A percentile compares a stretch with the other conserved stretches of the same genome.
Evolutionary conservation across 2,113 vertebrate genomes (phyloP).

Genomic region (Nannospalax galili): DNA sequence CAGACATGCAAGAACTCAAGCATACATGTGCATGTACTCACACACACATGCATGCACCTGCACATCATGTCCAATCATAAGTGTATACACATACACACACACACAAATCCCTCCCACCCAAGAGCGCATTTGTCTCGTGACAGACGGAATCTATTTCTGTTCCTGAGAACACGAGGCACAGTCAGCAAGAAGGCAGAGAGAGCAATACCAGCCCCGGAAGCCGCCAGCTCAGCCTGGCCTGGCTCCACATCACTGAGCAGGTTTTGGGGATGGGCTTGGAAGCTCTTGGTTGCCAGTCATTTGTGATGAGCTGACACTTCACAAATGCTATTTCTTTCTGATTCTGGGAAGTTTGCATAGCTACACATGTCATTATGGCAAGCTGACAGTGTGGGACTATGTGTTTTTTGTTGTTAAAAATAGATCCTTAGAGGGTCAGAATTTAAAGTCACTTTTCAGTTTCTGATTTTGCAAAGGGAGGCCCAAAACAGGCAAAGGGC

Average conservation of each 20-base stretch:
- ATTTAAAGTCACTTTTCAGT: slow-evolving; percentile 13
- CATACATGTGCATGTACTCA: too few species aligned
- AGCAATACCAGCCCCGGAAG: neutral
- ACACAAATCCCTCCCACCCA: neutral
- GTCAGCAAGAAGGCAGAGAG: slow-evolving; percentile 42
- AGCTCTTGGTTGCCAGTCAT: slow-evolving; percentile 60
- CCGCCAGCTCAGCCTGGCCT: neutral
- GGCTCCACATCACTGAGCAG: slow-evolving; percentile 19
- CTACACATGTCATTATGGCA: slow-evolving; percentile 63
- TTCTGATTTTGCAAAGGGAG: neutral
- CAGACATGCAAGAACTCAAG: too few species aligned
- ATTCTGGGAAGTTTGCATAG: slow-evolving; percentile 39
- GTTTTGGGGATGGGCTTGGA: slow-evolving; percentile 65
- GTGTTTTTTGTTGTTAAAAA: slow-evolving; percentile 59
- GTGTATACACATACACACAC: neutral
- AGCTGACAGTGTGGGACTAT: slow-evolving; percentile 30
- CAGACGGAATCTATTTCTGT: slow-evolving; percentile 74
- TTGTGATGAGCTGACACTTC: slow-evolving; percentile 75
- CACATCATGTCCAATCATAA: neutral
- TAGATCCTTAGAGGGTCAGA: slow-evolving; percentile 22
- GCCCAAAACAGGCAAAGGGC: neutral
- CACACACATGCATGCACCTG: too few species aligned
- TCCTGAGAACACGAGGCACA: neutral
- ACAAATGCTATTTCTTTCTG: slow-evolving; percentile 65
- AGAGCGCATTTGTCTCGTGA: slow-evolving; percentile 60